These are phyloP conservation scores for Montipora capitata DNA, from an alignment of 92 coral and sea anemone genomes.

Conservation along the genomic window DNA sequence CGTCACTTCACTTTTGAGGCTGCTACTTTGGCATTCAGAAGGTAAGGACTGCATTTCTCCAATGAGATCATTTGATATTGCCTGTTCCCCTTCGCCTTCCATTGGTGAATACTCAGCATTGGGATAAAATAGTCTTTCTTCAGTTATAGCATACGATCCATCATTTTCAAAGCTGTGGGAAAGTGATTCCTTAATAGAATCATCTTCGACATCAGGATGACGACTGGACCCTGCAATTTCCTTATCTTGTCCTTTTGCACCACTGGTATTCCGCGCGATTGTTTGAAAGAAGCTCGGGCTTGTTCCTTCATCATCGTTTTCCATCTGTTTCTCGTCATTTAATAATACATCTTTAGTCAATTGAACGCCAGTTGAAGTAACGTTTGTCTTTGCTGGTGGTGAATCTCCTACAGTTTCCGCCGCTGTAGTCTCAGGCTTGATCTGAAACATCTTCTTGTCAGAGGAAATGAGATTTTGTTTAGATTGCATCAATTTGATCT, in stretches of 20 bases:
- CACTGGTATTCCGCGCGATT: background rate
- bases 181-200: background rate
- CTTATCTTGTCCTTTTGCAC: background rate
- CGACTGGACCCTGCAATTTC: background rate
- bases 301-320: background rate
- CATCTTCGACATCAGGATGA: background rate
- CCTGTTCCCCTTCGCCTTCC: background rate
- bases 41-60: constrained; percentile 15
- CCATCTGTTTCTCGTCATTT: background rate
- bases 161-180: background rate
- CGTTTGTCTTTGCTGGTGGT: background rate
- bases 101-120: constrained; percentile 1
- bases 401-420: background rate
- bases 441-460: background rate
- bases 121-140: background rate
- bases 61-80: background rate
- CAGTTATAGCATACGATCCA: background rate
- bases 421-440: background rate
- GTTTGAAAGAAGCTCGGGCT: constrained; percentile 17
- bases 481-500: background rate
- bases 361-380: background rate
- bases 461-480: background rate
- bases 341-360: background rate
- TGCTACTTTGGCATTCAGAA: background rate
- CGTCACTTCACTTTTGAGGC: background rate